Conservation (phyloP, 2,888 invertebrate species). For the Acrobasis consociella region DNA sequence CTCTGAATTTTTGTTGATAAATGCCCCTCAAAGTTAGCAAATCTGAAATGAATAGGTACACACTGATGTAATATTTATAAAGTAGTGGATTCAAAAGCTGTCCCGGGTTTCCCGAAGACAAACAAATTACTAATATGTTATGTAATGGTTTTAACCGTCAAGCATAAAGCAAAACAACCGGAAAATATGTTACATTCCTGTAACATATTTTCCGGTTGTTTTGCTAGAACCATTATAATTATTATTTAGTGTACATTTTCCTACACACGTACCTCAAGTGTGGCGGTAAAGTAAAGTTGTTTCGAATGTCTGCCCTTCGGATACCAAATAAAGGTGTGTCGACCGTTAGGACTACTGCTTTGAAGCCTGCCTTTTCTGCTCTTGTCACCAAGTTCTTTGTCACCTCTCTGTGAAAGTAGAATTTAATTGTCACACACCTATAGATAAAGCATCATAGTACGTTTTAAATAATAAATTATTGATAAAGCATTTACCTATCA, state of each 20-base stretch:
- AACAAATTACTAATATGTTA: too few relatives aligned
- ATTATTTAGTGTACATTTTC: not conserved
- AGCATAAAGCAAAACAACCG: too few relatives aligned
- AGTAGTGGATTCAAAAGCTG: too few relatives aligned
- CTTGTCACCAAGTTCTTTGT: constrained; percentile 87
- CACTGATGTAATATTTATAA: too few relatives aligned
- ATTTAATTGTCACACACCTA: too few relatives aligned
- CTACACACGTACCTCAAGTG: constrained; percentile 85
- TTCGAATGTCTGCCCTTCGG: constrained; percentile 90
- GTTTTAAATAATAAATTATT: too few relatives aligned
- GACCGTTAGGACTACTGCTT: constrained; percentile 93
- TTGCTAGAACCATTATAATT: not conserved
- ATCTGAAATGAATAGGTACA: constrained; percentile 65
- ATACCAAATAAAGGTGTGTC: constrained; percentile 95
- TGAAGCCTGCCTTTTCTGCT: constrained; percentile 92
- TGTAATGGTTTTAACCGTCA: too few relatives aligned
- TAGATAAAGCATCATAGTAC: too few relatives aligned
- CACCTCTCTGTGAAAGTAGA: constrained; percentile 73
- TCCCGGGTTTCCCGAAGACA: too few relatives aligned
- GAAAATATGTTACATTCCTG: too few relatives aligned
- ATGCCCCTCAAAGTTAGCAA: constrained; percentile 90
- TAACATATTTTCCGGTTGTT: too few relatives aligned
- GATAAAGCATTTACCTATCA: constrained; percentile 82
- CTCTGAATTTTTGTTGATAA: constrained; percentile 72
- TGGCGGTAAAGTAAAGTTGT: constrained; percentile 91